Evolutionary conservation across 2,113 vertebrate species (phyloP), one percentile per base, ranked within the genome.

Genomic region (Mesocricetus auratus): DNA sequence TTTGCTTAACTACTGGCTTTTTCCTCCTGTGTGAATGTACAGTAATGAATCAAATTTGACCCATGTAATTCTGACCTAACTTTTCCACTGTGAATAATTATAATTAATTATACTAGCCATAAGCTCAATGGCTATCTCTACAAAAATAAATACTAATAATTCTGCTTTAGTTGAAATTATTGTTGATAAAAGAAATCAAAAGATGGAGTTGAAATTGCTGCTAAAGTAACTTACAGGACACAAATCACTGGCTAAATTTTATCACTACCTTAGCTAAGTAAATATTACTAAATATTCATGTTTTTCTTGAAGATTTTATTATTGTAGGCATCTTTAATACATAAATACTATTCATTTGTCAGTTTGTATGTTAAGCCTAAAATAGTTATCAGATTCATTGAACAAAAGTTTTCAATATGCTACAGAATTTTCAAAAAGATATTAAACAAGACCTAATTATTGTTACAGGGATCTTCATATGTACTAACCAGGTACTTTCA

Each of bases 141-240:
- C 17, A 24, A 60, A 95, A 94, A 36, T 4, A 93, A 89, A 79
- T 88, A 85, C 50, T 9, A 29, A 88, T 91, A 92, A 33, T 53
- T 93, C 7, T 79, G 16, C 19, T 42, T 68, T 81, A 21, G 42
- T 24, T 92, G 6, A 93, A 93, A 64, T 89, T 79, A 62, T 68
- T 78, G 24, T 73, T 91, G 56, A 74, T 74, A 91, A 91, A 22
- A 96, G 75, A 73, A 21, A 53, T 24, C 75, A 86, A 13, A 89
- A 3, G 79, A 91, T 64, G 5, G n/a, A 64, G 74, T 56, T 56
- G 39, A 89, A 60, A 75, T 64, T 89, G 16, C 64, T 86, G 82
- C 93, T 73, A 69, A 10, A 53, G 85, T 74, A 94, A 56, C 42
- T 91, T 91, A 39, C 75, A 11, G 53, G 12, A 26, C 64, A 74